These are phyloP conservation scores for Ligdia adustata DNA, from an alignment of 2,888 invertebrate genomes.

Conservation along the genomic window DNA sequence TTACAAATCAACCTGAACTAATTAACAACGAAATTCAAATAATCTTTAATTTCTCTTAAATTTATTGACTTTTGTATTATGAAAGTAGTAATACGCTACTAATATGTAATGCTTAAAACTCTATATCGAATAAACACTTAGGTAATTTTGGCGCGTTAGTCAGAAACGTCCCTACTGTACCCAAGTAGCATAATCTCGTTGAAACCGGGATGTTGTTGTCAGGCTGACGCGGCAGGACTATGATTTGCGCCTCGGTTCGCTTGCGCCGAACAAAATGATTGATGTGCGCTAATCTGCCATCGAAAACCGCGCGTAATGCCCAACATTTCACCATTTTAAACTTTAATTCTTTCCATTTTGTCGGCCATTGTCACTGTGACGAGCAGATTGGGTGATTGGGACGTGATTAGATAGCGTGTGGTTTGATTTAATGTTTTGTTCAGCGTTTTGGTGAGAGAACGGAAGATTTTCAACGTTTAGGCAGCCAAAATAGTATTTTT, in stretches of 20 bases:
- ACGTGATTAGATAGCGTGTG: constrained; percentile 30
- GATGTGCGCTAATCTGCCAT: constrained; percentile 71
- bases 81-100: too few species aligned
- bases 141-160: too few species aligned
- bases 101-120: too few species aligned
- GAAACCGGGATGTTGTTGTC: constrained; percentile 70
- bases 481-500: too few species aligned
- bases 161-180: constrained; percentile 5
- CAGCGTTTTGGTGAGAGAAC: too few species aligned
- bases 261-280: constrained; percentile 73
- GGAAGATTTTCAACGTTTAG: too few species aligned
- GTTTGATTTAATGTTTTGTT: constrained; percentile 3
- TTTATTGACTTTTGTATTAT: too few species aligned
- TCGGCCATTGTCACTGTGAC: constrained; percentile 39
- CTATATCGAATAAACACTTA: too few species aligned
- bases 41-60: too few species aligned
- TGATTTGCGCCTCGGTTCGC: constrained; percentile 80
- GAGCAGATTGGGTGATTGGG: constrained; percentile 32
- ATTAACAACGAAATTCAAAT: too few species aligned
- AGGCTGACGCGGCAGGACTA: constrained; percentile 73
- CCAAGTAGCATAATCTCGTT: background rate
- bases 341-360: constrained; percentile 47
- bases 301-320: constrained; percentile 66
- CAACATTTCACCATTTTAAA: constrained; percentile 55
- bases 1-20: too few species aligned